Base-by-base conservation (phyloP, 2,888 invertebrate genomes). In the Perdita meconis region DNA sequence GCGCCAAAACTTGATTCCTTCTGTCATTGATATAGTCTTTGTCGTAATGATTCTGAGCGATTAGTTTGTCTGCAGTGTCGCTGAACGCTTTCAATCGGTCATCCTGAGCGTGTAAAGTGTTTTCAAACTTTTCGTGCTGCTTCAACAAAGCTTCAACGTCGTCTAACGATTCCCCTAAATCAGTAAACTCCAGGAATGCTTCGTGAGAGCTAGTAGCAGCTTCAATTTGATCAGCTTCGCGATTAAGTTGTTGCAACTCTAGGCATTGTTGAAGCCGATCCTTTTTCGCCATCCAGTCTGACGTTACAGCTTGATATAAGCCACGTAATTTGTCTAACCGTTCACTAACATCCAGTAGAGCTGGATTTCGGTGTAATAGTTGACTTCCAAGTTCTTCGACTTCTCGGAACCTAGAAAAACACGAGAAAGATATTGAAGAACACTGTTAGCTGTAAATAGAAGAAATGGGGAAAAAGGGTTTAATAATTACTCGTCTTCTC, bases 221-320 rank as follows among this genome's bases (percentile, higher is more conserved):
- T 93, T 99, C 99, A 80, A 99, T 97, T 91, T 98, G 97, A 91
- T 99, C 99, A 0, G 98, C 98, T 92, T 99, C 99, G 44, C 98
- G 95, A 93, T 98, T 98, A 93, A 98, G 98, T 81, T 96, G 95
- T 93, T 97, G 98, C 74, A 99, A 93, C 85, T 98, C 97, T 38
- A 97, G 95, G 81, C 97, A 96, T 91, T 99, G 98, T 85, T 96
- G 95, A 71, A 99, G 93, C 94, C 96, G 96, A 56, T 96, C 95
- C 68, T 98, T 96, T 90, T 98, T 98, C 69, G 96, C 96, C 56
- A 95, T 93, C 97, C 98, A 98, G 60, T 93, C 93, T 90, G 92
- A 42, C 24, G 95, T 94, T 0, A 98, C 95, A 0, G 96, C 95
- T 64, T 95, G 94, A 88, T 97, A 95, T 88, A 98, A 96, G 0